Conservation (phyloP, 2,797 vertebrate genomes). For the Diceros bicornis region DNA sequence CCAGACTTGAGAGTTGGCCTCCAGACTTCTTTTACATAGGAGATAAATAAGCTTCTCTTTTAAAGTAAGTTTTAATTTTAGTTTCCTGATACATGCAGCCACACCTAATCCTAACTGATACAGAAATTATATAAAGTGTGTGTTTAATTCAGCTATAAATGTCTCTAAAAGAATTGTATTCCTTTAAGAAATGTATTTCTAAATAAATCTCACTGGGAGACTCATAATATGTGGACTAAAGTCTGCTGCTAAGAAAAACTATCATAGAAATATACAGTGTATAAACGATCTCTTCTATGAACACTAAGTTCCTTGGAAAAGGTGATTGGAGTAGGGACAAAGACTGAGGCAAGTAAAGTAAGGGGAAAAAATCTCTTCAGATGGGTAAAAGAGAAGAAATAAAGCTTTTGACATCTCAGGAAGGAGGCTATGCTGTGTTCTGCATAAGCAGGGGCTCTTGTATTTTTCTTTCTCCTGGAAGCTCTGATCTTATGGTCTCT, state of each 20-base stretch:
- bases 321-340: not conserved
- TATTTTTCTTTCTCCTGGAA: constrained; percentile 35
- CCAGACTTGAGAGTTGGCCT: not conserved
- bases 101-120: constrained; percentile 22
- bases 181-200: constrained; percentile 63
- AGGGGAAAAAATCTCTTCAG: not conserved
- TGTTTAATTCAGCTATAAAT: constrained; percentile 48
- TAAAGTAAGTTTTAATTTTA: constrained; percentile 42
- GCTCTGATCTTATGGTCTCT: not conserved
- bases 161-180: constrained; percentile 44
- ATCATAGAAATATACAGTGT: not conserved
- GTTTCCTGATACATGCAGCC: not conserved
- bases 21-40: constrained; percentile 17
- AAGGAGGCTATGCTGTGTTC: not conserved
- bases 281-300: not conserved
- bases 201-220: constrained; percentile 49
- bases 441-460: not conserved
- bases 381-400: not conserved
- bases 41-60: constrained; percentile 7
- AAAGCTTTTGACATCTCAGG: not conserved
- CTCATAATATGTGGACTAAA: not conserved
- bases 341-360: not conserved
- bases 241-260: constrained; percentile 24
- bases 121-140: not conserved
- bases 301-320: not conserved